phyloP scores from a whole-genome alignment of 1,140 invertebrate genomes.

The Pogonognathellus flavescens region DNA sequence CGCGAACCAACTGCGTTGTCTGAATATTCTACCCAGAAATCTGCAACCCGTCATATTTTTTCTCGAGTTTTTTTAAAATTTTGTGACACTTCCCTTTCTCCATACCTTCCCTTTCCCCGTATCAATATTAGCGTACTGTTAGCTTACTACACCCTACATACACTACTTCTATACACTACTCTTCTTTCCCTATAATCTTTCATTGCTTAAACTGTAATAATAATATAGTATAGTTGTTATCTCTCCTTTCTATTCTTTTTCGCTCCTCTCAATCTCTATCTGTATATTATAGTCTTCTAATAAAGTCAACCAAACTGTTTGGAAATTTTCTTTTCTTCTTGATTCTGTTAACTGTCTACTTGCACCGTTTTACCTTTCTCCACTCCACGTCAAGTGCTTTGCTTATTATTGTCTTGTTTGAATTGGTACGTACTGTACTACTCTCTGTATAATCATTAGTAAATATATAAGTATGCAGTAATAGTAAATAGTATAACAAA shows the following conservation, averaged over 20 bases:
- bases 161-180: too few species aligned
- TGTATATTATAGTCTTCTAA: not conserved
- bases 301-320: not conserved
- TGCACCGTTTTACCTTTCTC: not conserved
- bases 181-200: not conserved
- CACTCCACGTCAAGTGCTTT: conserved; percentile 30
- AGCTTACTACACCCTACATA: too few species aligned
- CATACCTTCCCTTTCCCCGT: conserved; percentile 1
- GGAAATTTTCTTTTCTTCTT: not conserved
- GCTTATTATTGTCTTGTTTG: conserved; percentile 34
- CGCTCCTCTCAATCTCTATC: not conserved
- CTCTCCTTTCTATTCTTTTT: conserved; percentile 18
- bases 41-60: too few species aligned
- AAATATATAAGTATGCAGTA: not conserved
- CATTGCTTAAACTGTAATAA: not conserved
- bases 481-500: conserved; percentile 19
- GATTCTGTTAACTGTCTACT: not conserved
- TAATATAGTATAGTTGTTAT: not conserved
- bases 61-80: too few species aligned
- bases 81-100: not conserved
- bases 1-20: conserved; percentile 9
- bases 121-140: conserved; percentile 8
- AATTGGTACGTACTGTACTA: conserved; percentile 33
- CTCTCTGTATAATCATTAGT: not conserved
- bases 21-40: too few species aligned